Percentiles rank a stretch among this genome's conserved stretches.
phyloP scores from a whole-genome alignment of 37 sponge, comb jelly and placozoan species.

The Haliclona indistincta region DNA sequence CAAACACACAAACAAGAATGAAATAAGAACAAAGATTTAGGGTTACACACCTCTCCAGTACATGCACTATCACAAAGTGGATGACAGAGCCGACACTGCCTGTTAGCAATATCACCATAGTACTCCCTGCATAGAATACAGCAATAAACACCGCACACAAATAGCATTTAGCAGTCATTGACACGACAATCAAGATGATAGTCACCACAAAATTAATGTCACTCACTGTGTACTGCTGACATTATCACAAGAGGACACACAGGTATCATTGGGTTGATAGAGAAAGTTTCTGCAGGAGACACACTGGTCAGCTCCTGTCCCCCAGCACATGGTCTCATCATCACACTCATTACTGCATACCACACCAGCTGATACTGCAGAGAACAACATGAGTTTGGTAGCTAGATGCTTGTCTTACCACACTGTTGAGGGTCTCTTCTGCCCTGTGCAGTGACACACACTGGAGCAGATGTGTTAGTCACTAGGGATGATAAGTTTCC shows the following conservation, averaged over 20 bases:
- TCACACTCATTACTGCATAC: constrained; percentile 61
- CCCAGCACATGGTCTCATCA: constrained; percentile 63
- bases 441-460: not conserved
- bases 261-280: constrained; percentile 15
- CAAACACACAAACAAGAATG: too few species aligned
- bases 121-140: too few species aligned
- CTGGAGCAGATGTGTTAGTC: not conserved
- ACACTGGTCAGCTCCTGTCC: constrained; percentile 57
- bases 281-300: constrained; percentile 62
- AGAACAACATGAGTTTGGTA: not conserved
- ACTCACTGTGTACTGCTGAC: not conserved
- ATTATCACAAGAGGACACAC: constrained; percentile 51
- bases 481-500: constrained; percentile 30
- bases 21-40: too few species aligned
- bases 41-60: too few species aligned
- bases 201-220: not conserved
- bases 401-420: constrained; percentile 12
- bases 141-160: too few species aligned
- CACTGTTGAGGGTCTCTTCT: constrained; percentile 10
- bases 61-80: too few species aligned
- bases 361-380: constrained; percentile 18
- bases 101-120: too few species aligned
- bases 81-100: too few species aligned
- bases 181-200: not conserved
- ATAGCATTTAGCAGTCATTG: too few species aligned